These are phyloP conservation scores for Habroteleia sp. DNA, from an alignment of 2,888 invertebrate genomes.

Conservation along the genomic window DNA sequence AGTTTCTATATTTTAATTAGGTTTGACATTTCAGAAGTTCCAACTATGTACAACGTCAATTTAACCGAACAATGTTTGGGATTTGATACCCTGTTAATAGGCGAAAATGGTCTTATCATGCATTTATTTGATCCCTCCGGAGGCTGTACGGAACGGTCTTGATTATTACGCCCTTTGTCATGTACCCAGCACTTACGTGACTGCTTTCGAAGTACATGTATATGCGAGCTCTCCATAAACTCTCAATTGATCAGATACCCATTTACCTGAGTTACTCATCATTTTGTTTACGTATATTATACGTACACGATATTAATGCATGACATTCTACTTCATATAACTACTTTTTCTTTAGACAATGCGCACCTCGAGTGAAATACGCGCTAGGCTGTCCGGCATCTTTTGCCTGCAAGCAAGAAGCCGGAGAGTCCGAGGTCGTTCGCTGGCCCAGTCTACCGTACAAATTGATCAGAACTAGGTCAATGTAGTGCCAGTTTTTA, in stretches of 20 bases:
- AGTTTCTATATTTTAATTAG: no score
- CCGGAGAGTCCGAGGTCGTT: slow-evolving; percentile 51
- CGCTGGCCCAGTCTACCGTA: slow-evolving; percentile 29
- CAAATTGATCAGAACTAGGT: neutral
- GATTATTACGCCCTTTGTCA: slow-evolving; percentile 62
- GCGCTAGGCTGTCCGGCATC: slow-evolving; percentile 54
- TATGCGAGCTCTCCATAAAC: slow-evolving; percentile 64
- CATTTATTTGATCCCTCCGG: slow-evolving; percentile 57
- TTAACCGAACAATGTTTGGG: slow-evolving; percentile 1
- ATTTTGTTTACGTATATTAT: slow-evolving; percentile 64
- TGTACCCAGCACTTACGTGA: slow-evolving; percentile 66
- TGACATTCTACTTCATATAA: slow-evolving; percentile 63
- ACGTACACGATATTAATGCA: slow-evolving; percentile 64
- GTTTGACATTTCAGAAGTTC: no score
- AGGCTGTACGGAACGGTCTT: slow-evolving; percentile 63
- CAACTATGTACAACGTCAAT: no score
- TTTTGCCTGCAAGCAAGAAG: slow-evolving; percentile 64
- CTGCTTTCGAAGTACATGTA: slow-evolving; percentile 65
- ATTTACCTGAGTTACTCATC: slow-evolving; percentile 63
- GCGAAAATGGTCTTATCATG: slow-evolving; percentile 35
- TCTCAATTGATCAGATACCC: slow-evolving; percentile 63
- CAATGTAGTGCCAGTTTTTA: no score
- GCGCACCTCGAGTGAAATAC: slow-evolving; percentile 58
- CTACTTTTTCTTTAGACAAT: slow-evolving; percentile 64
- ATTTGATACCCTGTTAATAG: slow-evolving; percentile 23